A percentile compares a stretch with the other conserved stretches of the same genome.
These are phyloP conservation scores for Procambarus virginalis DNA, from an alignment of 1,140 invertebrate genomes.

Conservation along the genomic window DNA sequence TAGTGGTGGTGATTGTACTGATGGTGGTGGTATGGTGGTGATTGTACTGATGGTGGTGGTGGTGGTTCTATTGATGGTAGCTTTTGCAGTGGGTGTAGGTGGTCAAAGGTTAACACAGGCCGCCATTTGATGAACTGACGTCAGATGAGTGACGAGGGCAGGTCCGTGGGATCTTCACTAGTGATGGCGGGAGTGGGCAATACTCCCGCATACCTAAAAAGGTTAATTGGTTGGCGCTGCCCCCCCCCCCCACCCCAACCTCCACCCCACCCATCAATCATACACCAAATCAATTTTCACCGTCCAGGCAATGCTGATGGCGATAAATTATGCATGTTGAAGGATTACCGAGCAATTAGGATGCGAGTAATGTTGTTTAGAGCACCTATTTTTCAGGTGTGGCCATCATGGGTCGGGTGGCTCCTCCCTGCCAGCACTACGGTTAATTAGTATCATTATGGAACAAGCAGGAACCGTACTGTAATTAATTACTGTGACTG, in stretches of 20 bases:
- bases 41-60: too few species aligned
- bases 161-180: not conserved
- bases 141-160: too few species aligned
- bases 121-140: too few species aligned
- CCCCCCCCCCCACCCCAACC: not conserved
- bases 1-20: too few species aligned
- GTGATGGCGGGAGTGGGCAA: not conserved
- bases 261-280: not conserved
- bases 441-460: too few species aligned
- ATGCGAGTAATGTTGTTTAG: constrained; percentile 2
- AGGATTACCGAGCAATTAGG: constrained; percentile 17
- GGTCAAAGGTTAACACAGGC: too few species aligned
- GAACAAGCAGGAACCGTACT: too few species aligned
- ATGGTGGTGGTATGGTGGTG: too few species aligned
- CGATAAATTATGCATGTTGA: constrained; percentile 13
- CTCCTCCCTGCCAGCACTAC: not conserved
- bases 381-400: not conserved
- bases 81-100: too few species aligned
- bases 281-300: not conserved
- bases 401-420: not conserved
- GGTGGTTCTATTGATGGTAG: too few species aligned
- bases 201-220: constrained; percentile 17
- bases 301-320: not conserved
- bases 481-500: too few species aligned
- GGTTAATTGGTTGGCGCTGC: constrained; percentile 30